Percentiles rank a stretch among this genome's conserved stretches.
Conservation (phyloP, 37 sponge, comb jelly and placozoan genomes). For the Aplysina aerophoba region DNA sequence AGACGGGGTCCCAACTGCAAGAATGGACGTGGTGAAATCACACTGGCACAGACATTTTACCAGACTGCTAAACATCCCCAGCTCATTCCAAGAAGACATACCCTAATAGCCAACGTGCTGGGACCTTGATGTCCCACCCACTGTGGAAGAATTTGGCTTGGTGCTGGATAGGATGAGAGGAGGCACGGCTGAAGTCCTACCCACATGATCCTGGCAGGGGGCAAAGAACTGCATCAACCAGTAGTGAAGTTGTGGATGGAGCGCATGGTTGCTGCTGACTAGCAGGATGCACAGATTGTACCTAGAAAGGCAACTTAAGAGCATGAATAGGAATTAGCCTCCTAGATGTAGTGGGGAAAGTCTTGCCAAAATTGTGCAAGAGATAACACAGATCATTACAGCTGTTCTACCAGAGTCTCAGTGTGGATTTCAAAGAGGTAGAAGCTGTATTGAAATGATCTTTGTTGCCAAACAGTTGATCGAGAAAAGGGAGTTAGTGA, state of each 20-base stretch:
- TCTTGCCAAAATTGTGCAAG: background rate
- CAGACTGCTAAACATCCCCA: conserved; percentile 3
- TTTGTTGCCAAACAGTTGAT: background rate
- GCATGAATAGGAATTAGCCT: background rate
- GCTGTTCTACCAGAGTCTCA: background rate
- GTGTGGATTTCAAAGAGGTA: background rate
- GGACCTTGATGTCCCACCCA: conserved; percentile 38
- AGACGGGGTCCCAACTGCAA: background rate
- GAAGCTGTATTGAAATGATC: background rate
- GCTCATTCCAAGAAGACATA: background rate
- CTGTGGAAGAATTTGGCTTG: conserved; percentile 18
- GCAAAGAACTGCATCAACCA: conserved; percentile 9
- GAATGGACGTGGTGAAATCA: conserved; percentile 8
- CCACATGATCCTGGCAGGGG: conserved; percentile 32
- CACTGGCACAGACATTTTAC: conserved; percentile 33
- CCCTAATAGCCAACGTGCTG: background rate
- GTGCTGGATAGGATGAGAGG: conserved; percentile 19
- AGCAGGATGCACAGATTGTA: background rate
- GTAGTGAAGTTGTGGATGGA: conserved; percentile 42
- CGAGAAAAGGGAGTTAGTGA: background rate
- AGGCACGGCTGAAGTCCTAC: conserved; percentile 35
- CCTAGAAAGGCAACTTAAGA: too few relatives aligned
- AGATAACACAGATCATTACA: background rate
- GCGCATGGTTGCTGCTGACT: conserved; percentile 31
- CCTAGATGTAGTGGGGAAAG: background rate